These are phyloP conservation scores for Anableps anableps DNA, from an alignment of 2,797 vertebrate species.

Conservation along the genomic window DNA sequence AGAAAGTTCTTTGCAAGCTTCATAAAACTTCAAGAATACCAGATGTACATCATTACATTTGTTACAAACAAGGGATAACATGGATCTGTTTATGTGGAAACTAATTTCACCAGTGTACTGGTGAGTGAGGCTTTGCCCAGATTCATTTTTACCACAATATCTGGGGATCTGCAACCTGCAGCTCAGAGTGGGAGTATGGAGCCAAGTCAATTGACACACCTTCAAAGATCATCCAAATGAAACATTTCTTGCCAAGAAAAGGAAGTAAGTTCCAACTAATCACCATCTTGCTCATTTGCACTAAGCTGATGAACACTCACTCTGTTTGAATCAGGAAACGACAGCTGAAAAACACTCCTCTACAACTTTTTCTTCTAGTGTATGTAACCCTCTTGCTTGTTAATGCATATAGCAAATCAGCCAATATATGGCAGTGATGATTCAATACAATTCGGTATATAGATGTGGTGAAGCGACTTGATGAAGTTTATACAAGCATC, in stretches of 20 bases:
- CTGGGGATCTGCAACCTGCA: constrained; percentile 2
- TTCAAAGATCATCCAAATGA: constrained; percentile 5
- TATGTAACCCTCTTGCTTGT: background rate
- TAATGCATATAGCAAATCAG: background rate
- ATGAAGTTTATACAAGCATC: background rate
- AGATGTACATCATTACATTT: constrained; percentile 5
- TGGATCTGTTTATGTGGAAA: constrained; percentile 4
- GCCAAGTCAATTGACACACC: constrained; percentile 12
- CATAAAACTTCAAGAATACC: background rate
- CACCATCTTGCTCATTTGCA: constrained; percentile 10
- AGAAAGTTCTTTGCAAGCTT: background rate
- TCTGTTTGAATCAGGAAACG: background rate
- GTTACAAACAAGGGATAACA: background rate
- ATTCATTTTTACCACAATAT: constrained; percentile 5
- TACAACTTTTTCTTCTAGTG: background rate
- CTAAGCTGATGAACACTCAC: background rate
- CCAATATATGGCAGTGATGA: background rate
- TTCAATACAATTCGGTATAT: background rate
- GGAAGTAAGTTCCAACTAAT: background rate
- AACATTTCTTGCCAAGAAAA: constrained; percentile 4
- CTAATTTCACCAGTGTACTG: constrained; percentile 4
- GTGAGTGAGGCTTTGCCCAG: constrained; percentile 2
- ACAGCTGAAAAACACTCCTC: background rate
- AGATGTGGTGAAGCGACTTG: background rate
- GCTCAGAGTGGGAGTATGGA: background rate